Evolutionary conservation across 1,140 invertebrate genomes (phyloP), one percentile per base, ranked within the genome.

Genomic region (Drosophila takahashii): DNA sequence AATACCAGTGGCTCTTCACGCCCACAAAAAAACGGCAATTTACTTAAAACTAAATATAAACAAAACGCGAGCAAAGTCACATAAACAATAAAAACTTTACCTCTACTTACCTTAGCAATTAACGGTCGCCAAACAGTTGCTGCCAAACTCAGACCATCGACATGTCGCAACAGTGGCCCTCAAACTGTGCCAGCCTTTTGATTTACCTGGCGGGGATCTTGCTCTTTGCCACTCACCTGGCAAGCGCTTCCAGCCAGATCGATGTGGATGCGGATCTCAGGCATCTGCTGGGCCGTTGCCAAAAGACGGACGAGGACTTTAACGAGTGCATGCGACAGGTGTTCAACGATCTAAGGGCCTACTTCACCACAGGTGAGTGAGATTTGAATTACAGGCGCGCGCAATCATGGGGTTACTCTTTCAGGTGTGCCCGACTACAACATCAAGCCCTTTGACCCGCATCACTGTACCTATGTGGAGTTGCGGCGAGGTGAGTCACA

Each of bases 381-480:
- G 22, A 13, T 11, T 9, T 48, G 37, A 0, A 36, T 10, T 26
- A 15, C 15, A 22, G 15, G 15, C 39, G 7, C 39, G 7, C 18
- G 72, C 39, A 60, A 27, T 42, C 18, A 41, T 41, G 42, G 22
- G 29, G 26, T 13, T 52, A 34, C 5, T 27, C 22, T 66, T 52
- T 13, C 76, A 96, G 95, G 96, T 64, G 92, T 97, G n/a, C 93
- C 95, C 0, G 94, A 95, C 73, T 94, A 95, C 79, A 94, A 95
- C 36, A 93, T 97, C 0, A 93, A 93, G 2, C 94, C 96, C 0
- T 96, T 97, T 79, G 96, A 97, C 91, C 96, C 96, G 0, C 96
- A 96, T 90, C 95, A 93, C 60, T 95, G 95, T 0, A 92, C 93
- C 26, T 95, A 95, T 86, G 93, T 97, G 5, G 93, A 93, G 4